Base-by-base conservation (phyloP, 2,888 invertebrate species). In the Temnothorax unifasciatus region DNA sequence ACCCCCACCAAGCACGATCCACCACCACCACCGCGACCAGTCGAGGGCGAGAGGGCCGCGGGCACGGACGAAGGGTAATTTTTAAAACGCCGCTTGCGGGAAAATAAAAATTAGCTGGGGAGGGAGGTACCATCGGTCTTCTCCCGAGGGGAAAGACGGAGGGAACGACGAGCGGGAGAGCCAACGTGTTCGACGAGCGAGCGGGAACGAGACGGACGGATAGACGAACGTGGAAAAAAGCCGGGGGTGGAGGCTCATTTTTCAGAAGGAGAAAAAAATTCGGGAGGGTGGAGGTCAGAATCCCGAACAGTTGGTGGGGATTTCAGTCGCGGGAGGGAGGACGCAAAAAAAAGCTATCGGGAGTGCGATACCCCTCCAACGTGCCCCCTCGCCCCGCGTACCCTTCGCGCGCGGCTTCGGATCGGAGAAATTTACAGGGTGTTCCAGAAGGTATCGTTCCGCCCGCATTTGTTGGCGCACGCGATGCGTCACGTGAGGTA, bases 1-100 rank as follows among this genome's bases (percentile, higher is more conserved):
- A 85, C 71, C 85, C 86, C 87, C 86, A 83, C 84, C 83, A 79
- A 74, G 44, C 71, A 69, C 74, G 41, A 71, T 73, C 77, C 59
- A 73, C 82, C 73, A 69, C 74, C 34, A 34, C 34, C 73, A 64
- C 44, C 38, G 11, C 2, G 69, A 54, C 15, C 63, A 8, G 57
- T 18, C 44, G 68, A 29, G 50, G 79, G 41, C 66, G 81, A 64
- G 69, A 79, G 82, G 79, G 66, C 54, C 5, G 50, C 79, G 34
- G 63, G 77, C 79, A 83, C 57, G 83, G 83, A 87, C 73, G 89
- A 86, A 90, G 90, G 92, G 91, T 93, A 94, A 94, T 94, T 94
- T 94, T 94, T 93, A 92, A 94, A 94, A 93, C 91, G 93, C 90
- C 92, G 91, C 92, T 94, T 93, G 93, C 90, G 93, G 92, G 89